A percentile compares a stretch with the other conserved stretches of the same genome.
Evolutionary conservation across 2,888 invertebrate species (phyloP).

Genomic region (Mesorhabditis spiculigera): DNA sequence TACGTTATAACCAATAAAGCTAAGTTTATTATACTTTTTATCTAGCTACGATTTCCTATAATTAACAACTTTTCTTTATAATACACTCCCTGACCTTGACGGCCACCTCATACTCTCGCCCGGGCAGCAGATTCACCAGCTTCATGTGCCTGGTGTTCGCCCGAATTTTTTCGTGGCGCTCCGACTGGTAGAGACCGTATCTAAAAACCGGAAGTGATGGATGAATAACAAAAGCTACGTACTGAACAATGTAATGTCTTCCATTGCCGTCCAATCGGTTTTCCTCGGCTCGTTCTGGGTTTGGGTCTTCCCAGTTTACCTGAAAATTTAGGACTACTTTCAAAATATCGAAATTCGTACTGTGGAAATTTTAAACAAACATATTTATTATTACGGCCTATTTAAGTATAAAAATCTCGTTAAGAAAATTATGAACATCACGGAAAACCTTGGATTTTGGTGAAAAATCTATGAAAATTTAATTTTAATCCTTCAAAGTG

Average conservation of each 20-base stretch:
- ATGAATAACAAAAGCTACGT: slow-evolving; percentile 11
- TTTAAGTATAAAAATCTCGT: too few relatives aligned
- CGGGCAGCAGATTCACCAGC: slow-evolving; percentile 22
- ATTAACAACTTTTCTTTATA: background rate
- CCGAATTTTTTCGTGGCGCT: slow-evolving; percentile 35
- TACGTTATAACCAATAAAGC: too few relatives aligned
- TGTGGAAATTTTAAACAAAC: too few relatives aligned
- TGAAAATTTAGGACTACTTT: background rate
- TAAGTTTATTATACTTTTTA: too few relatives aligned
- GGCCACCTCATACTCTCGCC: slow-evolving; percentile 39
- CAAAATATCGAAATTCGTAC: background rate
- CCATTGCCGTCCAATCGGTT: slow-evolving; percentile 13
- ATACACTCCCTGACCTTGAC: slow-evolving; percentile 27
- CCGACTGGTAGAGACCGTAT: slow-evolving; percentile 35
- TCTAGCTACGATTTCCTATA: too few relatives aligned
- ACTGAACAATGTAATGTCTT: slow-evolving; percentile 49
- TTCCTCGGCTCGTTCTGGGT: slow-evolving; percentile 27
- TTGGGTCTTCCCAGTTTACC: slow-evolving; percentile 51
- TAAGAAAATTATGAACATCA: too few relatives aligned
- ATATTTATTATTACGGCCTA: too few relatives aligned
- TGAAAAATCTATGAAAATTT: too few relatives aligned
- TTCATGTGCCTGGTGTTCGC: slow-evolving; percentile 33
- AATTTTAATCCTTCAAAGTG: too few relatives aligned
- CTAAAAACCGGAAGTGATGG: slow-evolving; percentile 14
- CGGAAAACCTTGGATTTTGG: too few relatives aligned